These are phyloP conservation scores for Pristionchus pacificus DNA, from an alignment of 1,140 invertebrate genomes.

Conservation along the genomic window DNA sequence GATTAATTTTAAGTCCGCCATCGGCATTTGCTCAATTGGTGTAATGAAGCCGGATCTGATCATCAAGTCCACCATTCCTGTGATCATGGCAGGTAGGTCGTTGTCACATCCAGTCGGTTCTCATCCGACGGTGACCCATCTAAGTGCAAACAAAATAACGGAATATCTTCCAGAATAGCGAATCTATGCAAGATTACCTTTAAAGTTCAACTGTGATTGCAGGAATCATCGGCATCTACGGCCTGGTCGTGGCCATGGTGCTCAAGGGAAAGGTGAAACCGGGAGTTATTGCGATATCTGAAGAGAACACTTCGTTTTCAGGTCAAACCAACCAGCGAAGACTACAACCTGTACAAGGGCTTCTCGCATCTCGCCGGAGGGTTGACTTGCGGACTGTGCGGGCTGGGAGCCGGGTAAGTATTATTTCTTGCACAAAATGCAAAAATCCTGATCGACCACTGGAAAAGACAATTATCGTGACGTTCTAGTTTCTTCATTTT, in stretches of 20 bases:
- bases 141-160: no score
- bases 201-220: no score
- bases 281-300: no score
- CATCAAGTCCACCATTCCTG: slow-evolving; percentile 99
- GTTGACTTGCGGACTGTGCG: slow-evolving; percentile 90
- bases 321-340: background rate
- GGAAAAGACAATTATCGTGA: no score
- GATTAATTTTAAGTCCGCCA: slow-evolving; percentile 99
- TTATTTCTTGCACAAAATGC: no score
- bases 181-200: no score
- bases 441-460: no score
- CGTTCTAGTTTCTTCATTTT: no score
- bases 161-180: no score
- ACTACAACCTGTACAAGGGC: slow-evolving; percentile 73
- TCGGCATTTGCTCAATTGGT: slow-evolving; percentile 98
- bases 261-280: slow-evolving; percentile 54
- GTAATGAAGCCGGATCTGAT: slow-evolving; percentile 99
- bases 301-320: no score
- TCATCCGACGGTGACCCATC: no score
- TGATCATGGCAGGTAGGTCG: slow-evolving; percentile 84
- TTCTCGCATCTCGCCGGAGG: slow-evolving; percentile 95
- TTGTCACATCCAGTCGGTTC: no score
- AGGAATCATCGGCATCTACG: slow-evolving; percentile 57
- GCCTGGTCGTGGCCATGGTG: slow-evolving; percentile 55
- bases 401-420: slow-evolving; percentile 59